Conservation (phyloP, 2,888 invertebrate species). For the Junonia oenone region DNA sequence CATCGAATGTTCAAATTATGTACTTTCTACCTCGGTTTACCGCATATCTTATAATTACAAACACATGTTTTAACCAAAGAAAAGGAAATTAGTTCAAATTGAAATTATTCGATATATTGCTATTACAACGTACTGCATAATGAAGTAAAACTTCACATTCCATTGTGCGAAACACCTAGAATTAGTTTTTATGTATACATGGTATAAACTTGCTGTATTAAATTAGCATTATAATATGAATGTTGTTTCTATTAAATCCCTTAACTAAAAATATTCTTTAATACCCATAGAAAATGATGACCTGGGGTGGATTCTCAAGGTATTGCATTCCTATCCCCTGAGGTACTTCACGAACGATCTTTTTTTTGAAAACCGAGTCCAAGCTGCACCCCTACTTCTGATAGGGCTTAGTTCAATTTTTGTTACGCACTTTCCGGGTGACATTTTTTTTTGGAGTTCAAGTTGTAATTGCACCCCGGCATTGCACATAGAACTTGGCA, state of each 20-base stretch:
- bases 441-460: no score
- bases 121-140: constrained; percentile 37
- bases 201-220: constrained; percentile 66
- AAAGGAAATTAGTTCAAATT: constrained; percentile 1
- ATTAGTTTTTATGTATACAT: constrained; percentile 60
- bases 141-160: constrained; percentile 67
- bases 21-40: constrained; percentile 49
- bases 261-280: no score
- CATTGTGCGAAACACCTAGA: constrained; percentile 44
- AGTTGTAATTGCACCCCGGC: no score
- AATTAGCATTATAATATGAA: constrained; percentile 60
- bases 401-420: no score
- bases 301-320: no score
- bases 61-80: constrained; percentile 3
- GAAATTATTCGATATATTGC: constrained; percentile 8
- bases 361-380: no score
- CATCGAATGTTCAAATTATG: constrained; percentile 13
- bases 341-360: no score
- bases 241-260: constrained; percentile 22
- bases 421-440: no score
- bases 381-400: no score
- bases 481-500: no score
- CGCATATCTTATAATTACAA: constrained; percentile 44
- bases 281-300: no score
- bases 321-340: no score